Evolutionary conservation across 2,797 vertebrate species (phyloP).

Genomic region (Okamejei kenojei): DNA sequence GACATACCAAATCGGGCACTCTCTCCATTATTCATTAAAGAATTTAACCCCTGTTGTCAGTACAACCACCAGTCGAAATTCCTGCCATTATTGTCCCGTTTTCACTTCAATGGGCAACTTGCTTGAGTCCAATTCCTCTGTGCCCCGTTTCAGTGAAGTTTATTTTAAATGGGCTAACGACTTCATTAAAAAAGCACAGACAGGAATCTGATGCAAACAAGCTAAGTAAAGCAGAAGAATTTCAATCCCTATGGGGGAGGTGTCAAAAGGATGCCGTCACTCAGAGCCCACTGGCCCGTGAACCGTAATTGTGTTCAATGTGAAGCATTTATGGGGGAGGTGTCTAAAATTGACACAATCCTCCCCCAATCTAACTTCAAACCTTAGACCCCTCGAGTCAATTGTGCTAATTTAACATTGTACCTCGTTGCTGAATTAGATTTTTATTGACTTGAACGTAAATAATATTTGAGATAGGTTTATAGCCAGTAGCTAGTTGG

Average conservation of each 20-base stretch:
- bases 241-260: background rate
- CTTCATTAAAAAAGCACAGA: slow-evolving; percentile 27
- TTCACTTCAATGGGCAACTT: slow-evolving; percentile 9
- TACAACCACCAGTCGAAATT: background rate
- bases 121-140: background rate
- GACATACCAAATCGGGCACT: background rate
- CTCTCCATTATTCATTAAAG: slow-evolving; percentile 6
- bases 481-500: no score
- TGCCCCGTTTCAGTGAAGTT: background rate
- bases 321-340: background rate
- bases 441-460: background rate
- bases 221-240: background rate
- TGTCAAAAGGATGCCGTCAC: background rate
- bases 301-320: slow-evolving; percentile 10
- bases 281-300: slow-evolving; percentile 3
- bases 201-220: slow-evolving; percentile 6
- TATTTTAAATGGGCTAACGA: slow-evolving; percentile 23
- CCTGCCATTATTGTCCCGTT: background rate
- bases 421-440: background rate
- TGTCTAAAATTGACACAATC: background rate
- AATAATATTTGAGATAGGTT: background rate
- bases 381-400: background rate
- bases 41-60: background rate
- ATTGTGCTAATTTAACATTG: background rate
- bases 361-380: background rate